Percentiles rank a stretch among this genome's conserved stretches.
phyloP scores from a whole-genome alignment of 2,888 invertebrate genomes.

The Himalopsyche anomala region DNA sequence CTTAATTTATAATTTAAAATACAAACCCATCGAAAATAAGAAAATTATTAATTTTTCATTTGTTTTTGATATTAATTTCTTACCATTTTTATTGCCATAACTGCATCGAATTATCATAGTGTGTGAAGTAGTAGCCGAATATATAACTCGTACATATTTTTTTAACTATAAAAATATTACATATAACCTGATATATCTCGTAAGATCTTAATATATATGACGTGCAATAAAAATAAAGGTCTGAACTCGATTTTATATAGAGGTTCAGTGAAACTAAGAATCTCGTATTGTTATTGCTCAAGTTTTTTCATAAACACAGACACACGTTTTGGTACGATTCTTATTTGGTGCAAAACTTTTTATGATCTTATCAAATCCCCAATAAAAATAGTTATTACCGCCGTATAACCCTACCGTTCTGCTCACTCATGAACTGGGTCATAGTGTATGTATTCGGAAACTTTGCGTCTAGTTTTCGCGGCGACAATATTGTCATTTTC shows the following conservation, averaged over 20 bases:
- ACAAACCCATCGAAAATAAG: no score
- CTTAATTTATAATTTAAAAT: no score
- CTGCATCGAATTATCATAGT: no score
- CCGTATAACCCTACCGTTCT: conserved; percentile 20
- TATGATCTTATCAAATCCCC: conserved; percentile 34
- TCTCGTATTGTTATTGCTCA: conserved; percentile 17
- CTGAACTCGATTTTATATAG: neutral
- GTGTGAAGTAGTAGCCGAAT: no score
- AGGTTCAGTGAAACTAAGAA: conserved; percentile 26
- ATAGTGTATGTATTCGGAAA: conserved; percentile 4
- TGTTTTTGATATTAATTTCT: no score
- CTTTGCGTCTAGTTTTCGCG: conserved; percentile 28
- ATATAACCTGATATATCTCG: no score
- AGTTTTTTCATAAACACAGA: conserved; percentile 34
- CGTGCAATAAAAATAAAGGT: neutral
- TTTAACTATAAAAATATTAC: no score
- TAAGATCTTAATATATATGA: no score
- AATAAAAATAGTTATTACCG: conserved; percentile 26
- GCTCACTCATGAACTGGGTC: conserved; percentile 26
- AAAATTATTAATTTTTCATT: no score
- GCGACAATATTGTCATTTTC: conserved; percentile 28
- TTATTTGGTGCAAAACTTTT: conserved; percentile 27
- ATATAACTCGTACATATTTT: no score
- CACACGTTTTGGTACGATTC: conserved; percentile 30
- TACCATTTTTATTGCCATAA: no score